phyloP scores from a whole-genome alignment of 2,113 vertebrate genomes.

The Turdus rufiventris region DNA sequence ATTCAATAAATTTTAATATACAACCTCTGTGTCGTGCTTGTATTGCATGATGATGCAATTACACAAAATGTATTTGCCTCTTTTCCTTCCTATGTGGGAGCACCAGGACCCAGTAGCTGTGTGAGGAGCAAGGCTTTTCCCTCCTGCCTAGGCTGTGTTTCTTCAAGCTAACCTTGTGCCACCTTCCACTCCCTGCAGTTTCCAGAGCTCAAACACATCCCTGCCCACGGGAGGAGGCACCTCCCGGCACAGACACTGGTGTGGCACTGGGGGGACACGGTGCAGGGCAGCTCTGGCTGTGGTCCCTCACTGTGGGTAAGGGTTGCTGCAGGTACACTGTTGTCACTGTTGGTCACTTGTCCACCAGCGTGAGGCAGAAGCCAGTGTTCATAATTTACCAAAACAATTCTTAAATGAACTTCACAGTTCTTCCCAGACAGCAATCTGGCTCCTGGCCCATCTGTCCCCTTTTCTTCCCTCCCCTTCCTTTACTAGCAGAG shows the following conservation, averaged over 20 bases:
- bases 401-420: not conserved
- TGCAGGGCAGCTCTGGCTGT: fast-evolving
- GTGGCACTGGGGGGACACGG: not conserved
- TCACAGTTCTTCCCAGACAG: not conserved
- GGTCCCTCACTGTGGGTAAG: not conserved
- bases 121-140: fast-evolving
- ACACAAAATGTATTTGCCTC: no score
- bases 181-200: not conserved
- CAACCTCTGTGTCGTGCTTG: not conserved
- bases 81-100: not conserved
- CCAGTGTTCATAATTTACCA: not conserved
- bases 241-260: not conserved
- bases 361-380: not conserved
- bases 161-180: not conserved
- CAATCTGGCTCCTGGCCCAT: not conserved
- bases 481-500: not conserved
- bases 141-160: not conserved
- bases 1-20: conserved; percentile 78
- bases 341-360: not conserved
- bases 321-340: not conserved
- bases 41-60: not conserved
- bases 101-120: not conserved
- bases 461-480: not conserved
- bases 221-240: not conserved
- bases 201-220: not conserved